These are phyloP conservation scores for Xanthorhoe spadicearia DNA, from an alignment of 2,888 invertebrate species.

Conservation along the genomic window DNA sequence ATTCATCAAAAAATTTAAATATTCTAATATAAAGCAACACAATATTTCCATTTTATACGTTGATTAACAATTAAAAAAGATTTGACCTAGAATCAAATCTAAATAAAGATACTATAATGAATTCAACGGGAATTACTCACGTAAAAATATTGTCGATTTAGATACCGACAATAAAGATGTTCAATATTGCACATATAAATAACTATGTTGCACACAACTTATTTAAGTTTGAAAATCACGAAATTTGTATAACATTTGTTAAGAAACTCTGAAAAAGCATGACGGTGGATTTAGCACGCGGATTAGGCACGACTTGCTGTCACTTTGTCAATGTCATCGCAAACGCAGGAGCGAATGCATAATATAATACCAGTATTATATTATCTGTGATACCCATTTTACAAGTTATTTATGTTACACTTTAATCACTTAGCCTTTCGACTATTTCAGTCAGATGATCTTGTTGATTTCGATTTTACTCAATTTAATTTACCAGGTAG, in stretches of 20 bases:
- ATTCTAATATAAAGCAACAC: neutral
- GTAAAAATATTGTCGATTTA: too few relatives aligned
- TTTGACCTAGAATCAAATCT: constrained; percentile 15
- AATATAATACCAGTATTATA: too few relatives aligned
- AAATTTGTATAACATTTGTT: constrained; percentile 43
- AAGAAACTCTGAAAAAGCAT: constrained; percentile 49
- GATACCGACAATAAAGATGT: too few relatives aligned
- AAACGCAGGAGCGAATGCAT: constrained; percentile 29
- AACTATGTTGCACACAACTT: neutral
- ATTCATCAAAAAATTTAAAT: constrained; percentile 34
- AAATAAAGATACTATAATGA: too few relatives aligned
- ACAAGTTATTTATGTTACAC: neutral
- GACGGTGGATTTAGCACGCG: constrained; percentile 50
- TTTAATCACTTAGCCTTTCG: too few relatives aligned
- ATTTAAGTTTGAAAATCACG: constrained; percentile 33
- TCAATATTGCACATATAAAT: constrained; percentile 15
- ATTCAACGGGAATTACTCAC: too few relatives aligned
- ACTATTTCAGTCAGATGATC: too few relatives aligned
- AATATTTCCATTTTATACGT: neutral
- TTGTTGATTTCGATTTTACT: too few relatives aligned
- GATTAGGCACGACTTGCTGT: constrained; percentile 46
- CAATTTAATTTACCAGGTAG: too few relatives aligned
- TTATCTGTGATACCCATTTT: too few relatives aligned
- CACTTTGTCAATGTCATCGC: constrained; percentile 48
- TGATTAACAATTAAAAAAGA: constrained; percentile 10